These are phyloP conservation scores for Cephalopholis sonnerati DNA, from an alignment of 2,113 vertebrate genomes.

Conservation along the genomic window DNA sequence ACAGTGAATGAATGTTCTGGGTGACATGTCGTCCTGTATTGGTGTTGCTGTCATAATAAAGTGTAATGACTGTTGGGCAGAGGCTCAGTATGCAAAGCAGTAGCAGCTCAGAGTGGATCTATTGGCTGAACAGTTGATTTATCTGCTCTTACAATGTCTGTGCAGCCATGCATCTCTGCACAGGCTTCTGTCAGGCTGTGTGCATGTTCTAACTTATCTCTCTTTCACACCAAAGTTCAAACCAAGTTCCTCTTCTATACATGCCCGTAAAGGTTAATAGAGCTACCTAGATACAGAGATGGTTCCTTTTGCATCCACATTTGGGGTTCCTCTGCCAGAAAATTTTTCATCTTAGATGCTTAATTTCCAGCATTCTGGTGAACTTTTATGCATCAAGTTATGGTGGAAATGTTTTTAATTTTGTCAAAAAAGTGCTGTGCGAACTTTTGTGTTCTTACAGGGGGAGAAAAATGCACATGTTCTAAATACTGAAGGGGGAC, in stretches of 20 bases:
- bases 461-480: too few relatives aligned
- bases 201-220: too few relatives aligned
- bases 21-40: not conserved
- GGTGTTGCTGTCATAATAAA: constrained; percentile 13
- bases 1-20: not conserved
- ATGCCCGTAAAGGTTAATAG: not conserved
- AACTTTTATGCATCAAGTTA: too few relatives aligned
- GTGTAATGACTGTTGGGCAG: constrained; percentile 30
- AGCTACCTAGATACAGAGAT: not conserved
- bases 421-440: too few relatives aligned
- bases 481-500: too few relatives aligned
- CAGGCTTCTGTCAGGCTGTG: not conserved
- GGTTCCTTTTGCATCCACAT: not conserved
- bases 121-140: constrained; percentile 53
- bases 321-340: too few relatives aligned
- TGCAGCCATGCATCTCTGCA: constrained; percentile 11
- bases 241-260: not conserved
- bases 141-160: constrained; percentile 36
- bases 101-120: constrained; percentile 31
- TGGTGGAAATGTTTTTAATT: too few relatives aligned
- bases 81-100: constrained; percentile 66
- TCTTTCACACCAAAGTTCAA: too few relatives aligned
- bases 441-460: too few relatives aligned
- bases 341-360: too few relatives aligned
- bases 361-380: too few relatives aligned